Conservation (phyloP, 2,888 invertebrate species). For the Troilus luridus region DNA sequence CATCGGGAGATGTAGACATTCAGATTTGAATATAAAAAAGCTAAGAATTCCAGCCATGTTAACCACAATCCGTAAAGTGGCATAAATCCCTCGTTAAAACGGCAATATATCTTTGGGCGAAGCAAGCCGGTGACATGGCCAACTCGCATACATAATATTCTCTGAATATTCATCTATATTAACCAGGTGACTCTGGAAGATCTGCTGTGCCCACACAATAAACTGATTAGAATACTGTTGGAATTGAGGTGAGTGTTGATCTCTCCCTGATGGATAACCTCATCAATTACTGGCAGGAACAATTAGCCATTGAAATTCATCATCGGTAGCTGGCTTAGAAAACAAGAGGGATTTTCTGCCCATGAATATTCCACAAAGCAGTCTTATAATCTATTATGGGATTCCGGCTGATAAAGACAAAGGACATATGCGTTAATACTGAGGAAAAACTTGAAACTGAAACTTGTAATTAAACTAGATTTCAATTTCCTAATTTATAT, state of each 20-base stretch:
- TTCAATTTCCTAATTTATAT: no score
- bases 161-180: constrained; percentile 37
- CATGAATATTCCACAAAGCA: not conserved
- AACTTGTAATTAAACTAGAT: no score
- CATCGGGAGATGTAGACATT: not conserved
- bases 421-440: no score
- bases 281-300: constrained; percentile 29
- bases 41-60: not conserved
- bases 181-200: constrained; percentile 43
- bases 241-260: not conserved
- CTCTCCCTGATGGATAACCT: constrained; percentile 40
- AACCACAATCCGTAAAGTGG: constrained; percentile 5
- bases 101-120: not conserved
- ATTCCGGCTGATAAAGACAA: no score
- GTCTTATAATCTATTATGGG: not conserved
- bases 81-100: constrained; percentile 45
- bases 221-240: constrained; percentile 9
- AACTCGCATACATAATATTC: constrained; percentile 41
- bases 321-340: not conserved
- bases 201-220: constrained; percentile 25
- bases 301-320: constrained; percentile 26
- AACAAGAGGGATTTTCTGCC: not conserved
- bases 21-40: constrained; percentile 7
- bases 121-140: not conserved
- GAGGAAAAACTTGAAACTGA: no score